phyloP scores from a whole-genome alignment of 2,888 invertebrate species.

The Julus scanicus region DNA sequence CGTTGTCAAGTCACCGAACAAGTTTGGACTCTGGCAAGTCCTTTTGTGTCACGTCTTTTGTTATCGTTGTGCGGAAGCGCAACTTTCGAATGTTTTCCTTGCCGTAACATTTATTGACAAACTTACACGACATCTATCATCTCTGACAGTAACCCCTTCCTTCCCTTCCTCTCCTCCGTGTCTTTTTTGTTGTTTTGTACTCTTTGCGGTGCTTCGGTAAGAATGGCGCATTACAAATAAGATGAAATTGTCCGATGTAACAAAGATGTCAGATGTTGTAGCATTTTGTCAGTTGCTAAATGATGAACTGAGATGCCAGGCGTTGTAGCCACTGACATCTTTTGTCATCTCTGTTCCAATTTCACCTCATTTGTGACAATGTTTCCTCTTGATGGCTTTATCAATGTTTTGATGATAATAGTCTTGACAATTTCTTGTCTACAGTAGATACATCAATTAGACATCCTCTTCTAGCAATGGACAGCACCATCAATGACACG shows the following conservation, averaged over 20 bases:
- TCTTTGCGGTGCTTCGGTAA: background rate
- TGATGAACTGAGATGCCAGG: too few species aligned
- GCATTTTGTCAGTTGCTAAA: too few species aligned
- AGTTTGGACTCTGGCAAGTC: background rate
- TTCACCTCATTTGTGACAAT: background rate
- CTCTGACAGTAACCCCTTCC: background rate
- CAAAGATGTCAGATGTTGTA: too few species aligned
- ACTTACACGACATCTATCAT: background rate
- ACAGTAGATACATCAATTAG: background rate
- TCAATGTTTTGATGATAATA: background rate
- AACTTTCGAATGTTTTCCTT: too few species aligned
- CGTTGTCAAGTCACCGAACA: background rate
- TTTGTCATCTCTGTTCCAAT: background rate
- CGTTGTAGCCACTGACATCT: background rate
- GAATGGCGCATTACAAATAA: background rate
- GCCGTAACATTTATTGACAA: too few species aligned
- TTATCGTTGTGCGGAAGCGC: background rate
- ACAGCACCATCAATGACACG: background rate
- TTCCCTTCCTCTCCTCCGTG: background rate
- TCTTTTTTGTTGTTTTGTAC: background rate
- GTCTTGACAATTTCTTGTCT: constrained; percentile 29
- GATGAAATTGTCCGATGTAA: background rate
- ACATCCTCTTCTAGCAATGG: background rate
- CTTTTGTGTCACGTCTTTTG: background rate
- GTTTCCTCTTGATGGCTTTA: background rate